A percentile compares a stretch with the other conserved stretches of the same genome.
phyloP scores from a whole-genome alignment of 2,888 invertebrate species.

The Parnassius glacialis region DNA sequence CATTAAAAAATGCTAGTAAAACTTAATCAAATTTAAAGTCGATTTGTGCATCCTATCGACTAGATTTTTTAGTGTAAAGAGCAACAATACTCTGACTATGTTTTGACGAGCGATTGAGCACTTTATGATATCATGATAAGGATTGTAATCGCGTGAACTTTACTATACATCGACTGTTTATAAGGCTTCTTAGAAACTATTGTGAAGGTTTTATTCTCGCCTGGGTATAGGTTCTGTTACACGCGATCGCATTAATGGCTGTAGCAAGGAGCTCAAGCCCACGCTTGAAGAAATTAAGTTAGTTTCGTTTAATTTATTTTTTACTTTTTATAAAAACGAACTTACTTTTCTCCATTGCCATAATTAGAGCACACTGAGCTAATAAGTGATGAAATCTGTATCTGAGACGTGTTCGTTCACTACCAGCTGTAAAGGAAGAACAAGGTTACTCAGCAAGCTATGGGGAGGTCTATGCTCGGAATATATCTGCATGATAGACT shows the following conservation, averaged over 20 bases:
- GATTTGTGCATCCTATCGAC: background rate
- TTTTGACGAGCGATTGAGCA: background rate
- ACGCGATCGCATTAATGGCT: constrained; percentile 34
- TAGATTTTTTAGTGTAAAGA: background rate
- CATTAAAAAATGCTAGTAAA: background rate
- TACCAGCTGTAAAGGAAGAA: too few species aligned
- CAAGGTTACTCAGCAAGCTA: too few species aligned
- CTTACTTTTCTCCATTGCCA: too few species aligned
- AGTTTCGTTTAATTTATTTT: background rate
- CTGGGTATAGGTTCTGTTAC: constrained; percentile 48
- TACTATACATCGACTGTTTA: constrained; percentile 28
- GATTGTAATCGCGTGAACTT: background rate
- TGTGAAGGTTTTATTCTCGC: constrained; percentile 56
- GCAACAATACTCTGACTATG: too few species aligned
- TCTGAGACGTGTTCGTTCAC: too few species aligned
- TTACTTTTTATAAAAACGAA: background rate
- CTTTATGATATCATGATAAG: background rate
- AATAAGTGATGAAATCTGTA: too few species aligned
- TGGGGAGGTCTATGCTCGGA: too few species aligned
- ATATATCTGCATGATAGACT: too few species aligned
- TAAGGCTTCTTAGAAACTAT: constrained; percentile 61
- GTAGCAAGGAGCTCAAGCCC: background rate
- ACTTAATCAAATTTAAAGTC: background rate
- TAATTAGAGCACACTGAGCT: too few species aligned
- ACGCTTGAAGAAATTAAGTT: background rate